phyloP scores from a whole-genome alignment of 2,797 vertebrate genomes.

The Sebastes hubbsi region DNA sequence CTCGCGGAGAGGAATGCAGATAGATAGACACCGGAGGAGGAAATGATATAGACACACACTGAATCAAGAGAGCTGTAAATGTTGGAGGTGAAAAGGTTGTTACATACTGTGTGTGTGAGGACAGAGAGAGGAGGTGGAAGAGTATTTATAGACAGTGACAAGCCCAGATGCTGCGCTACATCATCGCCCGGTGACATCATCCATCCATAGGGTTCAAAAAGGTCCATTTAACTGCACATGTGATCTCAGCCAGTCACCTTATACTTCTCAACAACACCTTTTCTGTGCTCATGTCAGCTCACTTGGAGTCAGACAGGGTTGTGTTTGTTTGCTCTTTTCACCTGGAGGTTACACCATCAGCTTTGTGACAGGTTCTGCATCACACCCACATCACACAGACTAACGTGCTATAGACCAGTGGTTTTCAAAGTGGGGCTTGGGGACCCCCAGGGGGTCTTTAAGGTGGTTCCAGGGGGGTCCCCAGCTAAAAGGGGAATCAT shows the following conservation, averaged over 20 bases:
- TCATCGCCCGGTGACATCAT: constrained; percentile 19
- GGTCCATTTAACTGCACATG: background rate
- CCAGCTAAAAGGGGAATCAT: too few species aligned
- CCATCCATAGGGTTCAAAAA: background rate
- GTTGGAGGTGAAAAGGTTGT: constrained; percentile 41
- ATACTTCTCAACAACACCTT: constrained; percentile 1
- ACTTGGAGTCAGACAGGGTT: constrained; percentile 5
- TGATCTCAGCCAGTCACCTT: background rate
- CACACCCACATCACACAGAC: constrained; percentile 42
- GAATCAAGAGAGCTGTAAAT: constrained; percentile 37
- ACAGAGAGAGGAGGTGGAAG: constrained; percentile 6
- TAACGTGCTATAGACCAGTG: constrained; percentile 14
- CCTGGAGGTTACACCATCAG: constrained; percentile 18
- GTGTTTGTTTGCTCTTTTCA: constrained; percentile 30
- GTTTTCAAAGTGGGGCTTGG: too few species aligned
- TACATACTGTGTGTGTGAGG: constrained; percentile 1
- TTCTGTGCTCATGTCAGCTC: background rate
- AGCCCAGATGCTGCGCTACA: constrained; percentile 35
- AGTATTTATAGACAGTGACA: constrained; percentile 58
- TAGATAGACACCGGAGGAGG: constrained; percentile 26
- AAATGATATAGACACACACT: constrained; percentile 57
- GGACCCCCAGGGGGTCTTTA: too few species aligned
- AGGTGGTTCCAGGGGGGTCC: accelerated
- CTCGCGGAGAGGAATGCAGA: constrained; percentile 39
- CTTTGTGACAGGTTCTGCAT: constrained; percentile 31